phyloP scores from a whole-genome alignment of 23 tunicate genomes.

The Styela clava region DNA sequence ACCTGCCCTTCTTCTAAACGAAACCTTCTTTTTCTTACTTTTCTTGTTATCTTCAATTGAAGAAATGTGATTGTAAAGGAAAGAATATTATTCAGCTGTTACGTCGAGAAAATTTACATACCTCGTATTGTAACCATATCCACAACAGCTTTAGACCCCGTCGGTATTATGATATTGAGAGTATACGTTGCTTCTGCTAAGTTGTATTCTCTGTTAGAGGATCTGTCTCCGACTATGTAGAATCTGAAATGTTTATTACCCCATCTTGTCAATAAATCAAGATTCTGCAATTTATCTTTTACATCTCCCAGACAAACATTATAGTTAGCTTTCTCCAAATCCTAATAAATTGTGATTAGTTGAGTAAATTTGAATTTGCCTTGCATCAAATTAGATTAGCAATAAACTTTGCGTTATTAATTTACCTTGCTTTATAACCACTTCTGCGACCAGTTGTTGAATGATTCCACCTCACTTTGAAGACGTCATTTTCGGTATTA shows the following conservation, averaged over 20 bases:
- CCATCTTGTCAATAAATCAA: too few relatives aligned
- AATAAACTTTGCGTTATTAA: too few relatives aligned
- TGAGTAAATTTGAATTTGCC: too few relatives aligned
- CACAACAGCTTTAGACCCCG: background rate
- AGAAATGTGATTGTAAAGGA: too few relatives aligned
- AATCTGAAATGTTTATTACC: too few relatives aligned
- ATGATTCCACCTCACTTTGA: background rate
- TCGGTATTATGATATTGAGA: background rate
- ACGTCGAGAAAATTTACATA: too few relatives aligned
- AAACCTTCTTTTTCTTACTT: background rate
- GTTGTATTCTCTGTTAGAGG: background rate
- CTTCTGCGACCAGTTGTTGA: background rate
- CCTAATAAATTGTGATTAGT: too few relatives aligned
- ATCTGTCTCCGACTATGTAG: background rate
- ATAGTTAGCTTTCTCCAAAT: too few relatives aligned
- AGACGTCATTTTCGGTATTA: background rate
- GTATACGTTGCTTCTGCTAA: background rate
- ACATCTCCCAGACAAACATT: too few relatives aligned
- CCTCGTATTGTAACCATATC: background rate
- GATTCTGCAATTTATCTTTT: too few relatives aligned
- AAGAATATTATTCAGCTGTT: too few relatives aligned
- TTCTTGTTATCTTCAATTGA: background rate
- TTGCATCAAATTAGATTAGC: too few relatives aligned
- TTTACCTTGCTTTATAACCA: background rate
- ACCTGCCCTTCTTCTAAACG: conserved; percentile 1